Conservation (phyloP, 2,113 vertebrate species). For the Crotophaga sulcirostris region DNA sequence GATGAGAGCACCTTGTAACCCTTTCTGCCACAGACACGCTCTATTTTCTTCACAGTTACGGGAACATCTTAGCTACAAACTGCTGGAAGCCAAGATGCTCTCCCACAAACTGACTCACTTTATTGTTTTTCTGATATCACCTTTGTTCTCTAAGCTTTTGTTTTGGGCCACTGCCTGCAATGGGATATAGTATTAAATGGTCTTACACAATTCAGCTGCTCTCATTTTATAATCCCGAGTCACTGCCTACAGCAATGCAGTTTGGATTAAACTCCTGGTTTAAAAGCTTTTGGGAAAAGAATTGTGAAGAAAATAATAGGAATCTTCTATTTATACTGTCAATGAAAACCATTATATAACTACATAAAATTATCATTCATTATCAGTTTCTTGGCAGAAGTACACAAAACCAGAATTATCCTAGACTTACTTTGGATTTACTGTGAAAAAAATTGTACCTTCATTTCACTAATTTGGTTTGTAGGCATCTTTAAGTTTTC, state of each 20-base stretch:
- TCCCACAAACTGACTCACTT: neutral
- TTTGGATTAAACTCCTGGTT: neutral
- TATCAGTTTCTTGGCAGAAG: constrained; percentile 7
- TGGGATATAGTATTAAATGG: neutral
- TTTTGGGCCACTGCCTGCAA: neutral
- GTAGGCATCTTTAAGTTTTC: neutral
- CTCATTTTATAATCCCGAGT: neutral
- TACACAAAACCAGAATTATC: constrained; percentile 12
- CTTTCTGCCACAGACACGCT: neutral
- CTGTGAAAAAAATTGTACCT: neutral
- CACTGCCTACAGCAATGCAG: neutral
- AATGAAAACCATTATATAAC: neutral
- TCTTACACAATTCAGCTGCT: neutral
- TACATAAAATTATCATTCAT: constrained; percentile 12
- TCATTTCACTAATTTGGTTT: neutral
- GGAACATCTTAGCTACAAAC: neutral
- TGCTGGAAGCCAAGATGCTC: neutral
- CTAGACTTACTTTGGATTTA: neutral
- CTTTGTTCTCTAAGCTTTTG: neutral
- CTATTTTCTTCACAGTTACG: neutral
- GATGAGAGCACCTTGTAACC: neutral
- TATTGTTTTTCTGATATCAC: neutral
- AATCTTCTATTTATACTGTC: neutral
- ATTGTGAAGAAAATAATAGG: neutral
- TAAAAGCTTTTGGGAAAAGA: neutral